phyloP scores from a whole-genome alignment of 2,113 vertebrate genomes.

The Nesoenas mayeri region DNA sequence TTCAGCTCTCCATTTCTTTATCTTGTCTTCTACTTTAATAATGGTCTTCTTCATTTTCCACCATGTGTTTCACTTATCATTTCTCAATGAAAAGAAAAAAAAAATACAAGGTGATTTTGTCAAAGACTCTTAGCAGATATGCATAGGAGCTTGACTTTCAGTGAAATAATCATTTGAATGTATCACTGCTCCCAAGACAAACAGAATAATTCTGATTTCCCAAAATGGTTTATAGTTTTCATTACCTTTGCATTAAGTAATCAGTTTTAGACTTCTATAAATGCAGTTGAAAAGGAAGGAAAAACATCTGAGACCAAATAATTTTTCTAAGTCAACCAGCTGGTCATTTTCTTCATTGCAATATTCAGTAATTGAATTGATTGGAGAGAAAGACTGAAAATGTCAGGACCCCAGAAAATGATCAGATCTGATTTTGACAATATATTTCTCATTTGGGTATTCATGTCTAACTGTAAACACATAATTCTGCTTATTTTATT shows the following conservation, averaged over 20 bases:
- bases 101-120: not conserved
- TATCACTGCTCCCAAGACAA: not conserved
- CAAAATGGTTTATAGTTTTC: not conserved
- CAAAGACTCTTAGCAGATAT: not conserved
- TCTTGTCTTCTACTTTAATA: not conserved
- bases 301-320: not conserved
- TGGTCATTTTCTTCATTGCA: not conserved
- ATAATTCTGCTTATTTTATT: not conserved
- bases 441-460: not conserved
- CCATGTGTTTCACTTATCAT: not conserved
- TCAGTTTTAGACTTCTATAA: not conserved
- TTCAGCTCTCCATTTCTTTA: not conserved
- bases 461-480: rapidly evolving
- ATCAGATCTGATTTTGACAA: not conserved
- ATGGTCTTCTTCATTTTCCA: not conserved
- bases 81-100: not conserved
- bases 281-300: not conserved
- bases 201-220: not conserved
- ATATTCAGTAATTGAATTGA: not conserved
- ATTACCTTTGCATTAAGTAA: not conserved
- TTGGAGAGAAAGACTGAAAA: not conserved
- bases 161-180: not conserved
- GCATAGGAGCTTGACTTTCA: not conserved
- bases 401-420: not conserved
- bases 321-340: not conserved